A percentile compares a stretch with the other conserved stretches of the same genome.
phyloP scores from a whole-genome alignment of 2,888 invertebrate genomes.

The Microchrysa polita region DNA sequence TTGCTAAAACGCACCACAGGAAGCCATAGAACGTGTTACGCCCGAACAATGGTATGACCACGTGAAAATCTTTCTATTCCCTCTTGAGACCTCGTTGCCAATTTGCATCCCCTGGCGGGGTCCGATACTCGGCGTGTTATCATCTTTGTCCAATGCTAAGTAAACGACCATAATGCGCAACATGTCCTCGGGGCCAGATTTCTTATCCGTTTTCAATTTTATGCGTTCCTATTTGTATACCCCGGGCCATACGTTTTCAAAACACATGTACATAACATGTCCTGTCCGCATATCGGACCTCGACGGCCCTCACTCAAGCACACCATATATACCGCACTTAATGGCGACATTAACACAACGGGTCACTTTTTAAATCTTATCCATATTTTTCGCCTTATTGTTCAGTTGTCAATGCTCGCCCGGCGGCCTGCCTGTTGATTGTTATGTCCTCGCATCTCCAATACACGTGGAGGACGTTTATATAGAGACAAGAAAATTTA shows the following conservation, averaged over 20 bases:
- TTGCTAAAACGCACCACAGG: neutral
- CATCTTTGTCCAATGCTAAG: too few species aligned
- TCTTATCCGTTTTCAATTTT: neutral
- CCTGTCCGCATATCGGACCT: too few species aligned
- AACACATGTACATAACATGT: too few species aligned
- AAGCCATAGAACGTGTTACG: neutral
- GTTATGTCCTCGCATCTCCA: neutral
- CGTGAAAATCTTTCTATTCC: too few species aligned
- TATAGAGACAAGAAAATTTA: constrained; percentile 5
- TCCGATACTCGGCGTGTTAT: too few species aligned
- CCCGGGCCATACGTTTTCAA: neutral
- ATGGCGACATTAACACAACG: constrained; percentile 11
- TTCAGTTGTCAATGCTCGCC: neutral
- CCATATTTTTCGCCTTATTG: neutral
- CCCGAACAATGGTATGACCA: neutral
- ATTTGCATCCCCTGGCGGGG: neutral
- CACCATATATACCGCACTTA: neutral
- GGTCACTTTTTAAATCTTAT: neutral
- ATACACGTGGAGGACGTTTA: too few species aligned
- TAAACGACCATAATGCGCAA: neutral
- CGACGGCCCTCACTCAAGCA: neutral
- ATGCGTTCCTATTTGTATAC: neutral
- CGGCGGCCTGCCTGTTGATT: constrained; percentile 11
- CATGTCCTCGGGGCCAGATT: neutral
- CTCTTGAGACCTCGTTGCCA: neutral